Percentiles rank a stretch among this genome's conserved stretches.
phyloP scores from a whole-genome alignment of 1,140 invertebrate genomes.

The Xylocopa sonorina region DNA sequence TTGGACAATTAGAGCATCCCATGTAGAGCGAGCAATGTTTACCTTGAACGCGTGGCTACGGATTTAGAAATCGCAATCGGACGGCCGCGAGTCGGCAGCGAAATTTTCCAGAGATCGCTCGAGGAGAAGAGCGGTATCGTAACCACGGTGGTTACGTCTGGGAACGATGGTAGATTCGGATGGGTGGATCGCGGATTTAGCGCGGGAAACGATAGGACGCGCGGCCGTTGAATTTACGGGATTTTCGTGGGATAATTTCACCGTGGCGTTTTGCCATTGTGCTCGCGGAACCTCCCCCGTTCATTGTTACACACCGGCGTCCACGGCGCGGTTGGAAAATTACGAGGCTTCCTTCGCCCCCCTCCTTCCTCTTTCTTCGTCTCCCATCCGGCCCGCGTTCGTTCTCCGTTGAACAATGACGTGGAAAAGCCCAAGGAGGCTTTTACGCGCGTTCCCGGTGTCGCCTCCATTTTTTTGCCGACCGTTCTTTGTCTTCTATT shows the following conservation, averaged over 20 bases:
- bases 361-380: constrained; percentile 41
- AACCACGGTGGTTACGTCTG: background rate
- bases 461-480: background rate
- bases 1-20: too few species aligned
- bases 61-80: too few species aligned
- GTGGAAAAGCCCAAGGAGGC: constrained; percentile 62
- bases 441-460: constrained; percentile 34
- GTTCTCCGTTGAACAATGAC: constrained; percentile 61
- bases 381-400: constrained; percentile 57
- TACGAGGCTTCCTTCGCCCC: constrained; percentile 58
- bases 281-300: constrained; percentile 50
- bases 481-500: background rate
- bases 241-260: constrained; percentile 57
- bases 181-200: background rate
- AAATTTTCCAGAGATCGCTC: too few species aligned
- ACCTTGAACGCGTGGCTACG: too few species aligned
- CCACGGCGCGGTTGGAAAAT: constrained; percentile 62
- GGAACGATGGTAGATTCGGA: background rate
- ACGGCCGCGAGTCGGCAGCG: too few species aligned
- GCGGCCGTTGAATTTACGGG: constrained; percentile 53
- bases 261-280: constrained; percentile 54
- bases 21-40: too few species aligned
- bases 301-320: constrained; percentile 61
- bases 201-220: background rate
- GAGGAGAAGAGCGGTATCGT: background rate